Evolutionary conservation across 2,888 invertebrate genomes (phyloP), one percentile per base, ranked within the genome.

Genomic region (Dione vanillae): DNA sequence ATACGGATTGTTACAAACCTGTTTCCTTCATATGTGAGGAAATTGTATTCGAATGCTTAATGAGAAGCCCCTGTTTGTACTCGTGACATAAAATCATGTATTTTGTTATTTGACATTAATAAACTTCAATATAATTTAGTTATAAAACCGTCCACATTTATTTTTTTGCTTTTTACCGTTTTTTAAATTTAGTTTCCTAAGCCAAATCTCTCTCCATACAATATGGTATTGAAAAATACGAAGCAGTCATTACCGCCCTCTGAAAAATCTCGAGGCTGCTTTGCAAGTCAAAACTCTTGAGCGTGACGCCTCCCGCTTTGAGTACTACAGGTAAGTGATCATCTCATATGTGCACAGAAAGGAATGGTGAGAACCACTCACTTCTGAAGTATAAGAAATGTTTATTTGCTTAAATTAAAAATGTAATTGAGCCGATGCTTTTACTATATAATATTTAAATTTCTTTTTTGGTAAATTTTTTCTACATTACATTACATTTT

Each of bases 231-330:
- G 78, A 76, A 85, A 85, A 87, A 86, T 89, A 92, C 90, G 89
- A 91, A 90, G 89, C 82, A 85, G 89, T 92, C 93, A 93, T 93
- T 92, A 92, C 89, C 90, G 83, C 91, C 90, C 90, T 78, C 84
- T 85, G 90, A 91, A 92, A 92, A 92, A 92, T 90, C 91, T 90
- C 85, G 78, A 76, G 81, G 83, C 91, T 92, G 87, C 85, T 93
- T 93, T 92, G 92, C 93, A 93, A 93, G 92, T 93, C 92, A 92
- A 92, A 92, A 87, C 88, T 86, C 83, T 87, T 83, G 76, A 77
- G 76, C 74, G 78, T 76, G 80, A 78, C 79, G 76, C 76, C 71
- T 75, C 79, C 74, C 76, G 74, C 76, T 72, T 75, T 73, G 72
- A 77, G 76, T 76, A 76, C 75, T 75, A 58, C 66, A 74, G 77